Evolutionary conservation across 2,888 invertebrate genomes (phyloP).

Genomic region (Pandemis heparana): DNA sequence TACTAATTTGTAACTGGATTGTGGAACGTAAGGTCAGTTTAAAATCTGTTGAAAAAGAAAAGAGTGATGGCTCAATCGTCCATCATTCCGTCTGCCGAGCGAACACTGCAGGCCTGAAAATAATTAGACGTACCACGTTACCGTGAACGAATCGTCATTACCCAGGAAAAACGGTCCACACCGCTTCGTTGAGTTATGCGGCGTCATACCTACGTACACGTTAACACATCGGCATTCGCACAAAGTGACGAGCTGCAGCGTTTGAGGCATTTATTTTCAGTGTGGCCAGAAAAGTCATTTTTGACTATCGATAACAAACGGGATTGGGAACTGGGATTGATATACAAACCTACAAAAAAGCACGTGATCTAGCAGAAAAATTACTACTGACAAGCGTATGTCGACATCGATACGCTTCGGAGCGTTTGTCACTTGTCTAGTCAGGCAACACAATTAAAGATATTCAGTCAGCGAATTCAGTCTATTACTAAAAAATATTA

Average conservation of each 20-base stretch:
- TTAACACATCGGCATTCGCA: conserved; percentile 11
- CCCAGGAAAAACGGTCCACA: conserved; percentile 49
- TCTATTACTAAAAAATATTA: too few species aligned
- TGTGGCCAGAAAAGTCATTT: too few species aligned
- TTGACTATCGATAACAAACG: too few species aligned
- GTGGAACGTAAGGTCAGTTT: conserved; percentile 32
- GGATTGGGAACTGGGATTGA: too few species aligned
- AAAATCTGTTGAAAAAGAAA: conserved; percentile 51
- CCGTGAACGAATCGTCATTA: conserved; percentile 55
- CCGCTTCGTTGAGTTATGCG: conserved; percentile 38
- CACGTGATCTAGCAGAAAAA: too few species aligned
- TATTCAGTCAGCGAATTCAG: neutral
- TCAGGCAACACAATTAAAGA: neutral
- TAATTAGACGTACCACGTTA: conserved; percentile 63
- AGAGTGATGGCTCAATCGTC: conserved; percentile 65
- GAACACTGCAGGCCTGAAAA: conserved; percentile 57
- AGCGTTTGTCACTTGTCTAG: too few species aligned
- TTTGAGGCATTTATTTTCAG: neutral
- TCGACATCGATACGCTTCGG: too few species aligned
- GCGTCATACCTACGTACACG: conserved; percentile 39
- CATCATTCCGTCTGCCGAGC: conserved; percentile 62
- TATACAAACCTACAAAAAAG: too few species aligned
- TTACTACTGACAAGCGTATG: too few species aligned
- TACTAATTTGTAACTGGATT: conserved; percentile 1
- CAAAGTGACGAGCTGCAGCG: conserved; percentile 16